Percentiles rank a stretch among this genome's conserved stretches.
phyloP scores from a whole-genome alignment of 2,797 vertebrate species.

The Poeciliopsis paucimaculata region DNA sequence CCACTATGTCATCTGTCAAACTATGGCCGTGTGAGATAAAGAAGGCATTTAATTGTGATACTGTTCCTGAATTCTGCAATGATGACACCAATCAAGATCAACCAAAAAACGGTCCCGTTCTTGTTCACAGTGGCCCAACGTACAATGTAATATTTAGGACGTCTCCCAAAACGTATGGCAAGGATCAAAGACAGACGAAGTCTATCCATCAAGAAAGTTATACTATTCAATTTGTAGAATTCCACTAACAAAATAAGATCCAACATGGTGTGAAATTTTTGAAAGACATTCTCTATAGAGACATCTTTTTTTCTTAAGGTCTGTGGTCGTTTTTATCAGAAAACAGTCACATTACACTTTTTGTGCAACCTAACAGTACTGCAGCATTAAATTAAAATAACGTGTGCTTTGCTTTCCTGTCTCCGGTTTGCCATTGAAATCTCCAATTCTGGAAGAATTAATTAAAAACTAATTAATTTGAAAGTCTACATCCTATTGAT shows the following conservation, averaged over 20 bases:
- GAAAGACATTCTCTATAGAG: not conserved
- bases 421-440: not conserved
- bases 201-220: not conserved
- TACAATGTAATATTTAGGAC: not conserved
- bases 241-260: not conserved
- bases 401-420: not conserved
- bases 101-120: not conserved
- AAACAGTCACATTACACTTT: not conserved
- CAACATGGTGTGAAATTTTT: not conserved
- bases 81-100: not conserved
- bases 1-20: not conserved
- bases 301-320: not conserved
- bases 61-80: not conserved
- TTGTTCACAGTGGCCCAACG: not conserved
- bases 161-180: not conserved
- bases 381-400: not conserved
- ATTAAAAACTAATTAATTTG: not conserved
- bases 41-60: not conserved
- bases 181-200: not conserved
- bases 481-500: not conserved
- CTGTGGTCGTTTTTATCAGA: not conserved
- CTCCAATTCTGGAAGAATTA: not conserved
- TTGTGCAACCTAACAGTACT: not conserved
- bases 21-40: not conserved
- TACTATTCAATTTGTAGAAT: not conserved